Percentiles rank a stretch among this genome's conserved stretches.
These are phyloP conservation scores for Pristionchus fissidentatus DNA, from an alignment of 2,888 invertebrate genomes.

Conservation along the genomic window DNA sequence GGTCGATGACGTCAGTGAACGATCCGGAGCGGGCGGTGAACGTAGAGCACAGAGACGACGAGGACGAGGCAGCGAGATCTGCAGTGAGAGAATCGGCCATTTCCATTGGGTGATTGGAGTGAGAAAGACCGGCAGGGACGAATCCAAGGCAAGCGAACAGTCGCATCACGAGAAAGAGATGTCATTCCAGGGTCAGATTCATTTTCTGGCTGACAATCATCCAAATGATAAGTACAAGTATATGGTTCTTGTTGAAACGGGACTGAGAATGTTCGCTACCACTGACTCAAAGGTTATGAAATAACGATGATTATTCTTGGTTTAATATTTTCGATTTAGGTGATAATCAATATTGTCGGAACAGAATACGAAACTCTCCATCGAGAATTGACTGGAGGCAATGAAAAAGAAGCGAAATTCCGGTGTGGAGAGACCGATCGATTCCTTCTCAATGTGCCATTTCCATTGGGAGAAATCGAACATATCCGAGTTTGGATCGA, in stretches of 20 bases:
- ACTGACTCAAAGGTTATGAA: constrained; percentile 57
- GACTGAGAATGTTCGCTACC: constrained; percentile 62
- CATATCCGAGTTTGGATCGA: constrained; percentile 63
- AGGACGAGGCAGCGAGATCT: no score
- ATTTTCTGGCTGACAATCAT: constrained; percentile 56
- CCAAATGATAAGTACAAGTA: constrained; percentile 62
- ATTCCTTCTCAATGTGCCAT: constrained; percentile 62
- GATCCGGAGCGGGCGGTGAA: no score
- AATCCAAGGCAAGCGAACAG: no score
- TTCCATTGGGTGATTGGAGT: background rate
- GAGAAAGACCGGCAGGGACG: background rate
- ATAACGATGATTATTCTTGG: no score
- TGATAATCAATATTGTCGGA: constrained; percentile 61
- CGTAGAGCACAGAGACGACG: no score
- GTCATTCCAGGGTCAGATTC: constrained; percentile 16
- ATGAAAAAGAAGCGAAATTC: constrained; percentile 54
- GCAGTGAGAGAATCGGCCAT: background rate
- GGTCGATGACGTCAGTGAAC: no score
- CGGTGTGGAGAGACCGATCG: constrained; percentile 61
- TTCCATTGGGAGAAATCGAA: constrained; percentile 56
- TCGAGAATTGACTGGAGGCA: constrained; percentile 53
- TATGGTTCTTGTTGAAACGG: constrained; percentile 62
- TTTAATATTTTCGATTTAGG: constrained; percentile 37
- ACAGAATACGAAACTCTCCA: constrained; percentile 55
- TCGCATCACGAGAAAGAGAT: no score